Evolutionary conservation across 2,888 invertebrate genomes (phyloP), one percentile per base, ranked within the genome.

Genomic region (Nomada flava): DNA sequence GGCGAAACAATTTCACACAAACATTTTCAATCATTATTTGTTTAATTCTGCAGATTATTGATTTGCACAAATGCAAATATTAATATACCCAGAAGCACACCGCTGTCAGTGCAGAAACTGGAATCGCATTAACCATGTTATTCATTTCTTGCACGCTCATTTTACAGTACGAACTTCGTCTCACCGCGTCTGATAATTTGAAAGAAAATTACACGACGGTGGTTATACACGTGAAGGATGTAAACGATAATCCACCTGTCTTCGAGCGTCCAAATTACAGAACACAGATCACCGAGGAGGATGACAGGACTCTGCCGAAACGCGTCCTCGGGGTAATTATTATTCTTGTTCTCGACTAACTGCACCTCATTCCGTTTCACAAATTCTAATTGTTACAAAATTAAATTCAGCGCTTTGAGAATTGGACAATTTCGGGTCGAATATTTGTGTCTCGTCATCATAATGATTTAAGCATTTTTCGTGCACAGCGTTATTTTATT

Each of bases 151-250:
- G 15, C 42, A n/a, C 52, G 62, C 69, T 74, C 55, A 59, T 76
- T 23, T 80, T 91, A 89, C 95, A 98, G 98, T 98, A 98, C 95
- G 98, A 98, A 95, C 96, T 98, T 94, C 97, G 98, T 94, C 95
- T 98, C 94, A 98, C 98, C 80, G 98, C 98, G 73, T 98, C 99
- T 85, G 98, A 98, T 95, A 99, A 99, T 95, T 95, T 98, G 93
- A 98, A 98, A 95, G 98, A 99, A 95, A 98, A 98, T 96, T 98
- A 98, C 95, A 98, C 98, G 60, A 98, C 98, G 57, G 98, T 99
- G 88, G 98, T 98, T 92, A 98, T 99, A 92, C 98, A 98, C 94
- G 98, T 99, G 91, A 98, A 98, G 95, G 99, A 99, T 94, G 98
- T 99, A 89, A 99, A 99, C 94, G 99, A 99, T 95, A 99, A 99